These are phyloP conservation scores for Arrhopalites spinosus DNA, from an alignment of 2,888 invertebrate species.

Conservation along the genomic window DNA sequence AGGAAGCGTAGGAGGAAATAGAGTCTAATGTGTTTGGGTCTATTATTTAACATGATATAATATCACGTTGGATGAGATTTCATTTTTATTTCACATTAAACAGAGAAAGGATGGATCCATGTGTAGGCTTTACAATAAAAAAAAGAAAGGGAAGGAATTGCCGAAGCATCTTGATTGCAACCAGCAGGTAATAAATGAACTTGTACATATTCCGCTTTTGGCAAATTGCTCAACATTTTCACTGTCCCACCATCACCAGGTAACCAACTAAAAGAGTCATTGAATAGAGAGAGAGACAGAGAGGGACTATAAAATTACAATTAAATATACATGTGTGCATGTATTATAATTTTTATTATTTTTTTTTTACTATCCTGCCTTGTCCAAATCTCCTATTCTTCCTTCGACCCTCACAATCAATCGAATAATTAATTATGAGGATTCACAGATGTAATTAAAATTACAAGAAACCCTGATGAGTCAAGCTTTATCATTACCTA, in stretches of 20 bases:
- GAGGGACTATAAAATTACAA: not conserved
- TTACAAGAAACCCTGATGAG: slow-evolving; percentile 55
- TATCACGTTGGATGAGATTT: no score
- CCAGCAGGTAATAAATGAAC: slow-evolving; percentile 41
- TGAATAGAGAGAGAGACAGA: no score
- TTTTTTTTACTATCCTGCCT: no score
- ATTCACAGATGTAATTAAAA: slow-evolving; percentile 54
- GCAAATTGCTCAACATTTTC: slow-evolving; percentile 37
- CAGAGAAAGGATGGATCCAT: not conserved
- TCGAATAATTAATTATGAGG: slow-evolving; percentile 56
- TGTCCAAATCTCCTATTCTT: not conserved
- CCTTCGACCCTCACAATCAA: slow-evolving; percentile 40
- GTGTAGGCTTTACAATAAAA: not conserved
- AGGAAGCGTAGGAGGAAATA: no score
- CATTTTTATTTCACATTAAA: not conserved
- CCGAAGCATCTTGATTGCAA: slow-evolving; percentile 30
- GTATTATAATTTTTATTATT: no score
- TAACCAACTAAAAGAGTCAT: no score
- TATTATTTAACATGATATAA: no score
- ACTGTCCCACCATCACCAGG: not conserved
- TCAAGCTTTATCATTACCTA: slow-evolving; percentile 12
- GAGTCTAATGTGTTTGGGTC: no score
- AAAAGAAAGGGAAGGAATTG: not conserved
- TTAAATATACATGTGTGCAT: not conserved
- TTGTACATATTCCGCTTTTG: slow-evolving; percentile 42